A percentile compares a stretch with the other conserved stretches of the same genome.
phyloP scores from a whole-genome alignment of 2,797 vertebrate genomes.

The Podarcis lilfordi region DNA sequence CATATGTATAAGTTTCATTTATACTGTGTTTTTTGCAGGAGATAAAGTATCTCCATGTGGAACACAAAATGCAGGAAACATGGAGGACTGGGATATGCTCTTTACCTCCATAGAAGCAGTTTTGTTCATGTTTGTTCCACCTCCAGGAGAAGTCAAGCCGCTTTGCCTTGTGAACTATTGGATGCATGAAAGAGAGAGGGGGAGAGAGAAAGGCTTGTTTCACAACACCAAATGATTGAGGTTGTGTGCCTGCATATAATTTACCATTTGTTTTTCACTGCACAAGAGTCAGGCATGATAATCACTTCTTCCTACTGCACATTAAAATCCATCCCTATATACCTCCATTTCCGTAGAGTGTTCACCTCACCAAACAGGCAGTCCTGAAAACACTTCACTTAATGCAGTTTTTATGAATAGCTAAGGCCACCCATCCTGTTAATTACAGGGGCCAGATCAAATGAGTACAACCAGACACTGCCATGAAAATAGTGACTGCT shows the following conservation, averaged over 20 bases:
- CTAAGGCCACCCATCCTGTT: not conserved
- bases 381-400: constrained; percentile 1
- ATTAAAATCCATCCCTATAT: not conserved
- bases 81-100: not conserved
- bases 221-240: not conserved
- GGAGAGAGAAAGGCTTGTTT: not conserved
- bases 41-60: not conserved
- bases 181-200: not conserved
- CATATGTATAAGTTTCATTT: not conserved
- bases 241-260: constrained; percentile 17
- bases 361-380: not conserved
- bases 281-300: not conserved
- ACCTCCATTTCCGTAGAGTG: not conserved
- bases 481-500: not conserved
- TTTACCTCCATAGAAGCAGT: not conserved
- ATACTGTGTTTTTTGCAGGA: not conserved
- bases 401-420: not conserved
- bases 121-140: not conserved
- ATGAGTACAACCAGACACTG: not conserved
- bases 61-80: not conserved
- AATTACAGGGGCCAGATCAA: not conserved
- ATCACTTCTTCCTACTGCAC: not conserved
- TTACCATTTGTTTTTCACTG: constrained; percentile 14
- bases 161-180: not conserved
- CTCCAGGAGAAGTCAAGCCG: not conserved